A percentile compares a stretch with the other conserved stretches of the same genome.
Conservation (phyloP, 2,113 vertebrate species). For the Rhineura floridana region DNA sequence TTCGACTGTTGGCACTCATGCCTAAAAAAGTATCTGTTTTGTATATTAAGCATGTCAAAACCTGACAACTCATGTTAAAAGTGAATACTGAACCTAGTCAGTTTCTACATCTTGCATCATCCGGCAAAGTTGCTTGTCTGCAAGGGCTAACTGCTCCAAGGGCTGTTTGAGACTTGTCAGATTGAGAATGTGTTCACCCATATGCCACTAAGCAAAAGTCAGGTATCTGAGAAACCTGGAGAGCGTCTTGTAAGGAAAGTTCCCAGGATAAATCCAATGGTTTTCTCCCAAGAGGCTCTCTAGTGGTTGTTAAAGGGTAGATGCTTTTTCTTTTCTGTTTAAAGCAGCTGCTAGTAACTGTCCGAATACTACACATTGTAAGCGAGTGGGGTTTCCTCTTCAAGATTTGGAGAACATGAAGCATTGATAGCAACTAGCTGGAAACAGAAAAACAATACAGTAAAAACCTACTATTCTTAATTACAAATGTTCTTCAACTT, state of each 20-base stretch:
- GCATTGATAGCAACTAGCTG: neutral
- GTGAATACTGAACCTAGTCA: neutral
- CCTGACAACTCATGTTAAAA: neutral
- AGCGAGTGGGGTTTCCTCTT: neutral
- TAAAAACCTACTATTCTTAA: slow-evolving; percentile 31
- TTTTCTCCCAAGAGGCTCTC: neutral
- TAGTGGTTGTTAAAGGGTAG: neutral
- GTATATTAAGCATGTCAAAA: neutral
- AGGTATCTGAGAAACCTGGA: neutral
- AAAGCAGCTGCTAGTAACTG: neutral
- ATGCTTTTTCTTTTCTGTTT: neutral
- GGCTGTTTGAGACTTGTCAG: neutral
- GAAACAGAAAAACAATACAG: neutral
- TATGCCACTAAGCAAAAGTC: neutral
- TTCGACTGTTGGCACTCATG: neutral
- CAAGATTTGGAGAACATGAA: neutral
- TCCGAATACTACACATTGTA: neutral
- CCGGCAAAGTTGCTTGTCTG: neutral
- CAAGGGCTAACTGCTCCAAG: too few relatives aligned
- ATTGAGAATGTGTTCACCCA: neutral
- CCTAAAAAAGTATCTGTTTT: neutral
- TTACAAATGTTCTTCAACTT: slow-evolving; percentile 53
- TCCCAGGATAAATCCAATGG: neutral
- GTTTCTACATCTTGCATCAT: neutral
- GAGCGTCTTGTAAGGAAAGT: neutral